Percentiles rank a stretch among this genome's conserved stretches.
phyloP scores from a whole-genome alignment of 2,113 vertebrate species.

The Dasyprocta punctata region DNA sequence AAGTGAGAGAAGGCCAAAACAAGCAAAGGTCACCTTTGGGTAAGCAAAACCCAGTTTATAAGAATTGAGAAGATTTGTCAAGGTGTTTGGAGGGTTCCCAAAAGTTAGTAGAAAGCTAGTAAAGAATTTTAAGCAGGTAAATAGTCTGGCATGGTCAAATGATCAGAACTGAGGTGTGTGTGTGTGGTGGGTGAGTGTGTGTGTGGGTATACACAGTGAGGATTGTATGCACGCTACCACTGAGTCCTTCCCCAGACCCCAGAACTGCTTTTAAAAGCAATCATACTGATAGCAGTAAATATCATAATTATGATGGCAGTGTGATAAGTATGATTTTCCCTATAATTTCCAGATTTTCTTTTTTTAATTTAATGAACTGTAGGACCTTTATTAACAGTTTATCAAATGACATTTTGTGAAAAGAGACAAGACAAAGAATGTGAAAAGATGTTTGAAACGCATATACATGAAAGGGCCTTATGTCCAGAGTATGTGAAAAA shows the following conservation, averaged over 20 bases:
- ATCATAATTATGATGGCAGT: neutral
- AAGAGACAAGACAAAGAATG: neutral
- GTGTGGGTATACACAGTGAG: neutral
- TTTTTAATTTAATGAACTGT: neutral
- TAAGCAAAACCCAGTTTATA: neutral
- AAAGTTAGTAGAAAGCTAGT: neutral
- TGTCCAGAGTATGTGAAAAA: neutral
- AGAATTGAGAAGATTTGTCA: neutral
- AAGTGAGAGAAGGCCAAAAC: neutral
- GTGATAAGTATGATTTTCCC: neutral
- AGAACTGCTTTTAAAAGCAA: constrained; percentile 9
- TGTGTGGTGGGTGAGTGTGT: neutral
- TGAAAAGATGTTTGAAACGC: neutral
- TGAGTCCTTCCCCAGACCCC: neutral
- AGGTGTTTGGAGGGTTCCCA: neutral
- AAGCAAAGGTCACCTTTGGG: neutral
- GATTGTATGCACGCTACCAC: neutral
- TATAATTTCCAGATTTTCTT: neutral
- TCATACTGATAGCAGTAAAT: neutral
- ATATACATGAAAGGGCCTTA: neutral
- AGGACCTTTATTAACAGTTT: neutral
- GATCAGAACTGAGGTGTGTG: neutral
- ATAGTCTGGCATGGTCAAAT: neutral
- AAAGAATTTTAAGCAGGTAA: neutral
- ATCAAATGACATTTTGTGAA: neutral